Percentiles rank a stretch among this genome's conserved stretches.
These are phyloP conservation scores for Melanotus villosus DNA, from an alignment of 2,888 invertebrate species.

Conservation along the genomic window DNA sequence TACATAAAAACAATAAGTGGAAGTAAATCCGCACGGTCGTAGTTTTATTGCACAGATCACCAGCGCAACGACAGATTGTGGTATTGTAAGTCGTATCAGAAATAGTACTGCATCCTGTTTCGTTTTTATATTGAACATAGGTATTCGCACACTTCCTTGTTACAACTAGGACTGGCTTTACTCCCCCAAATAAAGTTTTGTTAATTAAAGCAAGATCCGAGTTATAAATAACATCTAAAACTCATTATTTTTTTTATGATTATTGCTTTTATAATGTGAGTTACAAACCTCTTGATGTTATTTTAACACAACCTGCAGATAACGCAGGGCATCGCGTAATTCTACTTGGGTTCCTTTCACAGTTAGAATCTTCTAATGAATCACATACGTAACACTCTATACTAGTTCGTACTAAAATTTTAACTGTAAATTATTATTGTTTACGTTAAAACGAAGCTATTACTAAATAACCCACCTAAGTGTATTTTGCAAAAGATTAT, in stretches of 20 bases:
- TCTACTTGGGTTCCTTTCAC: background rate
- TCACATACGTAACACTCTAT: constrained; percentile 4
- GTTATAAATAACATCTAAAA: too few relatives aligned
- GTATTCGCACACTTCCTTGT: background rate
- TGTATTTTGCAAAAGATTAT: background rate
- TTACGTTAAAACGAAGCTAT: background rate
- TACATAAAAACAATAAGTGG: too few relatives aligned
- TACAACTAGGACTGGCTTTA: background rate
- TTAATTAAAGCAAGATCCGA: too few relatives aligned
- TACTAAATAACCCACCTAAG: background rate
- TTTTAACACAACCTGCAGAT: background rate
- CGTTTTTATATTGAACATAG: background rate
- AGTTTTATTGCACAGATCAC: background rate
- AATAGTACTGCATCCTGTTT: background rate
- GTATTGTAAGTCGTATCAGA: background rate
- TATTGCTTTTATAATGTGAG: background rate
- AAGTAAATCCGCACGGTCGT: too few relatives aligned
- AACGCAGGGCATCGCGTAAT: background rate
- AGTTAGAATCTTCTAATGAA: background rate
- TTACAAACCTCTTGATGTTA: background rate
- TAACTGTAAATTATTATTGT: background rate
- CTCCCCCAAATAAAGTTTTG: background rate
- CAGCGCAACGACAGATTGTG: background rate
- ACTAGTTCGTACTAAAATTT: background rate
- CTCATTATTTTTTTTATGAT: background rate